phyloP scores from a whole-genome alignment of 2,797 vertebrate species.

The Gambusia yucatana region DNA sequence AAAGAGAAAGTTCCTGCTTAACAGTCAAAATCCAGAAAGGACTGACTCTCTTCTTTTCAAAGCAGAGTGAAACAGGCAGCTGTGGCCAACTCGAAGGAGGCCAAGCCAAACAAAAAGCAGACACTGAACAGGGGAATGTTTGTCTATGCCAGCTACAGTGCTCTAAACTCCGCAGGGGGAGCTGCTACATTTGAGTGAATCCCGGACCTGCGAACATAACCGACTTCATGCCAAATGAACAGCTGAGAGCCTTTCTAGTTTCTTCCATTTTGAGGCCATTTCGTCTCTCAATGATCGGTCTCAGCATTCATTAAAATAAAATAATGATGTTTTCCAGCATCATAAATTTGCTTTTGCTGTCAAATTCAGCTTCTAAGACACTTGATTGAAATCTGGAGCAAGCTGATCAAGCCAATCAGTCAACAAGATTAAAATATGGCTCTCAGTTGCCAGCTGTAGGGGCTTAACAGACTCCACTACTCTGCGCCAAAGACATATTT shows the following conservation, averaged over 20 bases:
- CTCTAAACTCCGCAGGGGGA: constrained; percentile 71
- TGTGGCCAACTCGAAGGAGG: constrained; percentile 51
- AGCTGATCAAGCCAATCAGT: constrained; percentile 5
- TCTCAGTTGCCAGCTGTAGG: background rate
- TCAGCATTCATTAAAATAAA: constrained; percentile 23
- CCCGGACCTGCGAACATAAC: constrained; percentile 28
- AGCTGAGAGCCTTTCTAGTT: constrained; percentile 42
- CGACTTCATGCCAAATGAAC: constrained; percentile 20
- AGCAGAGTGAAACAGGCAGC: constrained; percentile 53
- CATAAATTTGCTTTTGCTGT: background rate
- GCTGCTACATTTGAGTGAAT: constrained; percentile 61
- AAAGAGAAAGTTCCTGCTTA: constrained; percentile 53
- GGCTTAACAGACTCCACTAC: background rate
- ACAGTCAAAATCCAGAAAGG: constrained; percentile 50
- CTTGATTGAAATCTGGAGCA: constrained; percentile 8
- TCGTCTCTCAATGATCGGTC: background rate
- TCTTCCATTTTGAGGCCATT: constrained; percentile 9
- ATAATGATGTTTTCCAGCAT: background rate
- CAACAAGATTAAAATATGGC: constrained; percentile 7
- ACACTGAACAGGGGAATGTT: constrained; percentile 75
- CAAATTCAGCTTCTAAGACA: constrained; percentile 8
- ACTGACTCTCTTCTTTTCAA: constrained; percentile 41
- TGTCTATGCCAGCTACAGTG: constrained; percentile 82
- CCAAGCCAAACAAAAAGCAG: constrained; percentile 64
- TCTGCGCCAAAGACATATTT: constrained; percentile 4